Evolutionary conservation across 2,113 vertebrate species (phyloP).

Genomic region (Microcebus jonahi): DNA sequence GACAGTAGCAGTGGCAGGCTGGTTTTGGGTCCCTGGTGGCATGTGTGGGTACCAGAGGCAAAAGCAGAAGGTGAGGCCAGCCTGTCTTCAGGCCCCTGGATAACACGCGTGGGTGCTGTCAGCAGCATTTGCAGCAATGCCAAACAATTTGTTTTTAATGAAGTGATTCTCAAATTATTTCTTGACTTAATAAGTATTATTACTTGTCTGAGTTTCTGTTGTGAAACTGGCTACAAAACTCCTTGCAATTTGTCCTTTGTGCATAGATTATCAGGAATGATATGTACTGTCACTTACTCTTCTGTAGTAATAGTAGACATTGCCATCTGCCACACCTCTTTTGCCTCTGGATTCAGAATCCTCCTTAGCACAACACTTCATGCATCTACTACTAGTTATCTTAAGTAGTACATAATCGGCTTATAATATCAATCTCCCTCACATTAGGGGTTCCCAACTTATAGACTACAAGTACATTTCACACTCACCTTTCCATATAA

Average conservation of each 20-base stretch:
- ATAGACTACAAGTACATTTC: neutral
- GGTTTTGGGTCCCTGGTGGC: neutral
- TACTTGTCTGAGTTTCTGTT: conserved; percentile 17
- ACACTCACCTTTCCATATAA: neutral
- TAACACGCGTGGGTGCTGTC: neutral
- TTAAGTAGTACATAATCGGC: neutral
- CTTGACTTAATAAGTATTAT: conserved; percentile 23
- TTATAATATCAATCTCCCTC: neutral
- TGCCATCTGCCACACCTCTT: neutral
- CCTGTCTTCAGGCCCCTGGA: neutral
- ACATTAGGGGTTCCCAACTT: neutral
- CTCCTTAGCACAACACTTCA: neutral
- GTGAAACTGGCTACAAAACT: neutral
- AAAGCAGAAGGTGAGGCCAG: neutral
- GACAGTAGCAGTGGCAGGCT: neutral
- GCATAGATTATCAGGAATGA: neutral
- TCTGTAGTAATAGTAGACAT: neutral
- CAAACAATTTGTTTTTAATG: neutral
- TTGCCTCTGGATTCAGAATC: neutral
- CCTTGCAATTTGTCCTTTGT: neutral
- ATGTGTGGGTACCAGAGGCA: neutral
- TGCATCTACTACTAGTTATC: neutral
- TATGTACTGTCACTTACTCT: neutral
- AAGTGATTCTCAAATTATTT: conserved; percentile 31
- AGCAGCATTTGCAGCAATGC: neutral